Base-by-base conservation (phyloP, 92 coral and sea anemone species). In the Bergia sp. region DNA sequence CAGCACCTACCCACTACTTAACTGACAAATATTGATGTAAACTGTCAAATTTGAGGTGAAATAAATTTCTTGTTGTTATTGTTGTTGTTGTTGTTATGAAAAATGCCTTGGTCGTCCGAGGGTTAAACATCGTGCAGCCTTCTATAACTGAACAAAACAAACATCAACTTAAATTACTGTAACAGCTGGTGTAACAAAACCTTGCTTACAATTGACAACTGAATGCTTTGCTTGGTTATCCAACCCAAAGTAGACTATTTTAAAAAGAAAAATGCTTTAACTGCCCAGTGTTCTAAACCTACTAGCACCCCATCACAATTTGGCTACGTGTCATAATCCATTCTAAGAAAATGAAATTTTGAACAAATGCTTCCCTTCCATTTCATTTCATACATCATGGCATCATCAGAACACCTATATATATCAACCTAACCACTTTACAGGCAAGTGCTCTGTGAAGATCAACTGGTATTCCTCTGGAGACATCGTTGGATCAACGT, bases 391-490 rank as follows among this genome's bases (percentile, higher is more conserved):
- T 57, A 20, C 65, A 57, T 47, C 7, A 47, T 8, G 80, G 80
- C 15, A 76, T 18, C 13, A 76, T 44, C 55, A 77, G 53, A 42
- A 53, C 55, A 8, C 23, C 9, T 47, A 47, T 47, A 47, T 47
- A 47, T 57, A 20, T 57, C 37, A 88, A 76, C 37, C 49, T 86
- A 87, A 84, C 92, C 94, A 92, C 80, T 87, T 82, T 18, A 87
- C 89, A 21, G 92, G 94, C 55, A 92, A 86, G 18, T 90, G 23
- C 57, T 92, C 91, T 66, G 78, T 20, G 49, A 90, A 90, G 47
- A 87, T 82, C 18, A 85, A 76, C 39, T 87, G 85, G 55, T 90
- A 90, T 29, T 90, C 89, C 71, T 90, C 88, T 37, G 90, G 9
- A 2, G 90, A 76, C 43, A 92, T 89, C 39, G 45, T 80, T 66